Percentiles rank a stretch among this genome's conserved stretches.
phyloP scores from a whole-genome alignment of 2,888 invertebrate genomes.

The Arctia plantaginis region DNA sequence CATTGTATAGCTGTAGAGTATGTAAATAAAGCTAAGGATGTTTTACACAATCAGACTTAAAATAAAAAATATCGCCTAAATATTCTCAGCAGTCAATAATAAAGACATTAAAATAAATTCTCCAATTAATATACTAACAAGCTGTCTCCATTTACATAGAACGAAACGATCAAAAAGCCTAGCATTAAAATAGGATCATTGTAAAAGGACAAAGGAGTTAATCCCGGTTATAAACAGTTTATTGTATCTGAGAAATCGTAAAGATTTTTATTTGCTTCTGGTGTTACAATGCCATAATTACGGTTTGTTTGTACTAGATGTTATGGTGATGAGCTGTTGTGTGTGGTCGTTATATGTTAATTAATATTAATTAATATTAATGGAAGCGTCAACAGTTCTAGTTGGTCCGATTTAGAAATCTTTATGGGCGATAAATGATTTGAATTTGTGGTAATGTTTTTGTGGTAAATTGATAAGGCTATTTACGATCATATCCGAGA shows the following conservation, averaged over 20 bases:
- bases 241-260: slow-evolving; percentile 38
- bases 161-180: slow-evolving; percentile 27
- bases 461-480: too few species aligned
- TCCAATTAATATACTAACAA: slow-evolving; percentile 11
- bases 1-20: neutral
- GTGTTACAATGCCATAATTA: slow-evolving; percentile 19
- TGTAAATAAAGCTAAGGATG: neutral
- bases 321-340: slow-evolving; percentile 16
- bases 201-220: slow-evolving; percentile 40
- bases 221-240: slow-evolving; percentile 35
- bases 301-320: slow-evolving; percentile 17
- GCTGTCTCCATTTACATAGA: slow-evolving; percentile 12
- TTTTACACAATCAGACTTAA: neutral
- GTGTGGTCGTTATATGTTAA: slow-evolving; percentile 14
- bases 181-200: slow-evolving; percentile 39
- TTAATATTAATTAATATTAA: slow-evolving; percentile 1
- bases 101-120: slow-evolving; percentile 15
- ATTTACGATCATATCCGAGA: too few species aligned
- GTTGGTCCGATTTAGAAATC: neutral
- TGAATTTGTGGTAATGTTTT: neutral
- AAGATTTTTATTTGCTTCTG: slow-evolving; percentile 37
- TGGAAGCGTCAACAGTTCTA: slow-evolving; percentile 1
- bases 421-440: neutral
- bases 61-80: neutral
- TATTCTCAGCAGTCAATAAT: neutral